phyloP scores from a whole-genome alignment of 1,140 invertebrate species.

The Pogonognathellus flavescens region DNA sequence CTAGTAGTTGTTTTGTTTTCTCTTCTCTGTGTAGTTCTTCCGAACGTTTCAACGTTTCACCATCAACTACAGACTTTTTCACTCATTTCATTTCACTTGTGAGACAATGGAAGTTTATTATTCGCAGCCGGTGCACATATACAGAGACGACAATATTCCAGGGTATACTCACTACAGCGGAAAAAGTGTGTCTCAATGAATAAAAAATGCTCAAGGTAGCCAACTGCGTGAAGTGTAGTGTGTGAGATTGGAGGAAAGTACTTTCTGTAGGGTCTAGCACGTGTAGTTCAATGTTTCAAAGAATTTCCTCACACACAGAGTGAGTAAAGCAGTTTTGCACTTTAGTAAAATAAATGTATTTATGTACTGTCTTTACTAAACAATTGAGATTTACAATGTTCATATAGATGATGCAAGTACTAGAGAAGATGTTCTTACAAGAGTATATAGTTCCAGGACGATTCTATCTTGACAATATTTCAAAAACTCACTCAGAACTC shows the following conservation, averaged over 20 bases:
- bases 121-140: not conserved
- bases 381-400: slow-evolving; percentile 5
- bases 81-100: slow-evolving; percentile 1
- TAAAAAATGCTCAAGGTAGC: slow-evolving; percentile 19
- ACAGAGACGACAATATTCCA: not conserved
- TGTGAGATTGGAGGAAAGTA: not conserved
- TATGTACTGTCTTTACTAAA: not conserved
- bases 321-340: no score
- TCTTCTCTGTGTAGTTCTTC: not conserved
- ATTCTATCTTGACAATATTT: not conserved
- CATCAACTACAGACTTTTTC: not conserved
- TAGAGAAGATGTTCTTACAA: not conserved
- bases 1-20: not conserved
- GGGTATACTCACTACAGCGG: not conserved
- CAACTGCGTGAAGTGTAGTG: not conserved
- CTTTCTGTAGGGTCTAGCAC: no score
- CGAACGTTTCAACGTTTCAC: not conserved
- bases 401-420: not conserved
- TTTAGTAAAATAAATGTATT: not conserved
- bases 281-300: no score
- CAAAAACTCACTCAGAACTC: no score
- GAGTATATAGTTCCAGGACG: not conserved
- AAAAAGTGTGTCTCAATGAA: not conserved
- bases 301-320: no score
- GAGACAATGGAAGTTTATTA: not conserved